These are phyloP conservation scores for Iselma pallidipennis DNA, from an alignment of 2,888 invertebrate genomes.

Conservation along the genomic window DNA sequence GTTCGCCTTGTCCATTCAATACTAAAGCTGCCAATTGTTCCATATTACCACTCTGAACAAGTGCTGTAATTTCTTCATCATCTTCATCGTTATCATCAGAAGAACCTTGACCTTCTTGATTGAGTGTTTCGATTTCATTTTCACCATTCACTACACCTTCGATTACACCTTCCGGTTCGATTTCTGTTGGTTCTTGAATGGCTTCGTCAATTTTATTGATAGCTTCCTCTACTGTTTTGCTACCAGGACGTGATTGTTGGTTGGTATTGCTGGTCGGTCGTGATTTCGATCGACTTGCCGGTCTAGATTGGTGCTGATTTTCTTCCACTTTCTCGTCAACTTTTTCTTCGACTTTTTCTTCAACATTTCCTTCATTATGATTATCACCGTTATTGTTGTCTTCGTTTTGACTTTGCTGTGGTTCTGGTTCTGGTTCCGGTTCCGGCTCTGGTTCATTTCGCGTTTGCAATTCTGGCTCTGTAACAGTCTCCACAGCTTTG, in stretches of 20 bases:
- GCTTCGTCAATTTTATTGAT: conserved; percentile 17
- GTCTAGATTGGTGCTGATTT: conserved; percentile 14
- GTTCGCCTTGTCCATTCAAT: conserved; percentile 83
- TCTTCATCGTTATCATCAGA: conserved; percentile 61
- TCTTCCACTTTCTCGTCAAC: conserved; percentile 1
- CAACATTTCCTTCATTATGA: conserved; percentile 5
- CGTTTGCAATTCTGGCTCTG: conserved; percentile 31
- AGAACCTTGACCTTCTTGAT: conserved; percentile 55
- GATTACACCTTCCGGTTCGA: conserved; percentile 50
- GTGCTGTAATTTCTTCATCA: conserved; percentile 67
- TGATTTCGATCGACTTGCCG: conserved; percentile 19
- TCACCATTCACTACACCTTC: conserved; percentile 55
- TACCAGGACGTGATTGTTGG: conserved; percentile 7
- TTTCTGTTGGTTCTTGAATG: conserved; percentile 26
- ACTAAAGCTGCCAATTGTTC: conserved; percentile 89
- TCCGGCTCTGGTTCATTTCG: conserved; percentile 24
- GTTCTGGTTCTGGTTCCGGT: conserved; percentile 27
- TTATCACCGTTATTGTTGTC: background rate
- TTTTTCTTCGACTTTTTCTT: conserved; percentile 8
- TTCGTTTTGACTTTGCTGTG: conserved; percentile 17
- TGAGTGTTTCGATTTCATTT: conserved; percentile 54
- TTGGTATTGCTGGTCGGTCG: conserved; percentile 9
- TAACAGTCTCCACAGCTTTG: conserved; percentile 21
- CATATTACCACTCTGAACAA: conserved; percentile 79
- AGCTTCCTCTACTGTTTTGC: conserved; percentile 11